Conservation (phyloP, 1,140 invertebrate species). For the Trichogramma pretiosum region DNA sequence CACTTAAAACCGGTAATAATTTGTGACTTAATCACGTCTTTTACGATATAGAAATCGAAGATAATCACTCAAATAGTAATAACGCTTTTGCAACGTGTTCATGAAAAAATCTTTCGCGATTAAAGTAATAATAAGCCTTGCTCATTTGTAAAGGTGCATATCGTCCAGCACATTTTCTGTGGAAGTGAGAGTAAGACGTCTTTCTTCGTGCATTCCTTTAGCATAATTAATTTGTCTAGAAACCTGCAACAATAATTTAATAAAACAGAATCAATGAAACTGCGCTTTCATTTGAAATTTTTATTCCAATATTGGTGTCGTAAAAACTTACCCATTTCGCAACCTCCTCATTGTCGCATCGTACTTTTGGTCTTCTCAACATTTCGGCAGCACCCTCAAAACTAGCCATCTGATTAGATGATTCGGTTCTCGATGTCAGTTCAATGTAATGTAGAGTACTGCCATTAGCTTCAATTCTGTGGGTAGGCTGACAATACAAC, state of each 20-base stretch:
- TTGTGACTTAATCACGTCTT: not conserved
- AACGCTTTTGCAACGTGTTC: not conserved
- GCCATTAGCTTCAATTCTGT: conserved; percentile 43
- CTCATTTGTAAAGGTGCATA: conserved; percentile 40
- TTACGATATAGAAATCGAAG: too few relatives aligned
- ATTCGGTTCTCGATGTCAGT: conserved; percentile 58
- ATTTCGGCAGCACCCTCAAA: conserved; percentile 45
- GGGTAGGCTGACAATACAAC: conserved; percentile 50
- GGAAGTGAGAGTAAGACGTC: conserved; percentile 40
- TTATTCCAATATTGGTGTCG: not conserved
- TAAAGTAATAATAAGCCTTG: conserved; percentile 11
- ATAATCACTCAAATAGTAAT: conserved; percentile 1
- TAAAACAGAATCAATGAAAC: not conserved
- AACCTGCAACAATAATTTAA: conserved; percentile 38
- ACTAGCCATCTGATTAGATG: conserved; percentile 34
- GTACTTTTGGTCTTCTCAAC: conserved; percentile 65
- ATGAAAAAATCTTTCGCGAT: not conserved
- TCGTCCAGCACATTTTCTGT: conserved; percentile 44
- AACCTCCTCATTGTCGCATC: conserved; percentile 70
- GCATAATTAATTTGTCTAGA: conserved; percentile 75
- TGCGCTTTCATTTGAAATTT: not conserved
- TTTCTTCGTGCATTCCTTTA: conserved; percentile 76
- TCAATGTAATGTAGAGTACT: conserved; percentile 63
- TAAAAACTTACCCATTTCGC: conserved; percentile 62
- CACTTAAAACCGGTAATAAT: conserved; percentile 1